Evolutionary conservation across 1,140 invertebrate genomes (phyloP).

Genomic region (Atopsyche davidsoni): DNA sequence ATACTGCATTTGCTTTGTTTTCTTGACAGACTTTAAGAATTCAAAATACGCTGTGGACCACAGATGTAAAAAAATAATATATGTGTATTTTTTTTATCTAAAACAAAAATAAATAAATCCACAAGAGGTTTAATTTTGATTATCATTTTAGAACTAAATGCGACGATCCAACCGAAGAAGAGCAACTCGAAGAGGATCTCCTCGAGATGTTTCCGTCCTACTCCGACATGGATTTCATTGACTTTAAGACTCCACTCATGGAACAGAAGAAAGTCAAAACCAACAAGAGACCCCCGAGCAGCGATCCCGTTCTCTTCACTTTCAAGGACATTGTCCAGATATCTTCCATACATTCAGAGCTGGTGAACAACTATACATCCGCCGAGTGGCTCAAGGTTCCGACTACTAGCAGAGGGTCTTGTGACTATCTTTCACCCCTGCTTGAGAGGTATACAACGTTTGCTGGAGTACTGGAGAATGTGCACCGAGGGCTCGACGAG

Average conservation of each 20-base stretch:
- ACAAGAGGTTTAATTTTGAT: conserved; percentile 11
- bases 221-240: conserved; percentile 61
- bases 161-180: conserved; percentile 65
- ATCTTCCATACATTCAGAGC: conserved; percentile 55
- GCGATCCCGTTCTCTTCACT: conserved; percentile 41
- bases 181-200: conserved; percentile 64
- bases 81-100: no score
- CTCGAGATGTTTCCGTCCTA: conserved; percentile 70
- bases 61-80: no score
- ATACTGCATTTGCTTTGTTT: no score
- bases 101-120: conserved; percentile 18
- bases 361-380: conserved; percentile 51
- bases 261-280: conserved; percentile 32
- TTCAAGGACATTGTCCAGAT: conserved; percentile 53
- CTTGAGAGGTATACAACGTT: conserved; percentile 56
- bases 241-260: conserved; percentile 47
- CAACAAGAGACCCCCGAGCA: not conserved
- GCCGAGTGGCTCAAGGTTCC: conserved; percentile 52
- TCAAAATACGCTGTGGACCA: no score
- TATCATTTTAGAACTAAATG: conserved; percentile 48
- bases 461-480: conserved; percentile 44
- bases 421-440: conserved; percentile 51
- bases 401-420: conserved; percentile 34
- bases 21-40: no score
- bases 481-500: conserved; percentile 45